These are phyloP conservation scores for Pomacea canaliculata DNA, from an alignment of 2,888 invertebrate genomes.

Conservation along the genomic window DNA sequence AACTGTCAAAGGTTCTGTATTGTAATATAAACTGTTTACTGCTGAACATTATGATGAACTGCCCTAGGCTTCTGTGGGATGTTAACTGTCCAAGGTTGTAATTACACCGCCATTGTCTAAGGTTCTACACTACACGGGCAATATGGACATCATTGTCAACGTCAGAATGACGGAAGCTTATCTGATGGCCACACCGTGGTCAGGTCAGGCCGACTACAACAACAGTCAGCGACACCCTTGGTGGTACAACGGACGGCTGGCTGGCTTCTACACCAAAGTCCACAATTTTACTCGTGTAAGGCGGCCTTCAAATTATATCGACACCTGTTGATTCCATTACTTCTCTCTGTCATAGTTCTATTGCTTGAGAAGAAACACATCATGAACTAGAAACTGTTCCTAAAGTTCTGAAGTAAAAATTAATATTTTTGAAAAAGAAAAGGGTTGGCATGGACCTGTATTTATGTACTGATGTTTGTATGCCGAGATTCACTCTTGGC, in stretches of 20 bases:
- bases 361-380: too few relatives aligned
- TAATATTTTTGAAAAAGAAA: too few relatives aligned
- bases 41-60: too few relatives aligned
- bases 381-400: too few relatives aligned
- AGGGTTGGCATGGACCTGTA: too few relatives aligned
- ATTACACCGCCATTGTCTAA: not conserved
- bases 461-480: too few relatives aligned
- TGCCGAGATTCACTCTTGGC: too few relatives aligned
- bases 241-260: not conserved
- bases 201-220: slow-evolving; percentile 9
- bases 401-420: too few relatives aligned
- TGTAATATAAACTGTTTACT: too few relatives aligned
- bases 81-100: too few relatives aligned
- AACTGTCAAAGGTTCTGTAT: too few relatives aligned
- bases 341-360: not conserved
- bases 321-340: not conserved
- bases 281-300: slow-evolving; percentile 3
- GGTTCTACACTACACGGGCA: slow-evolving; percentile 8
- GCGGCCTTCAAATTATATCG: not conserved
- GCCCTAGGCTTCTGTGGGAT: too few relatives aligned
- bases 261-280: not conserved
- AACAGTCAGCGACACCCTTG: not conserved
- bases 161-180: slow-evolving; percentile 2
- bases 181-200: not conserved
- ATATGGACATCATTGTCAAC: slow-evolving; percentile 1